Conservation (phyloP, 2,888 invertebrate genomes). For the Dolomedes plantarius region DNA sequence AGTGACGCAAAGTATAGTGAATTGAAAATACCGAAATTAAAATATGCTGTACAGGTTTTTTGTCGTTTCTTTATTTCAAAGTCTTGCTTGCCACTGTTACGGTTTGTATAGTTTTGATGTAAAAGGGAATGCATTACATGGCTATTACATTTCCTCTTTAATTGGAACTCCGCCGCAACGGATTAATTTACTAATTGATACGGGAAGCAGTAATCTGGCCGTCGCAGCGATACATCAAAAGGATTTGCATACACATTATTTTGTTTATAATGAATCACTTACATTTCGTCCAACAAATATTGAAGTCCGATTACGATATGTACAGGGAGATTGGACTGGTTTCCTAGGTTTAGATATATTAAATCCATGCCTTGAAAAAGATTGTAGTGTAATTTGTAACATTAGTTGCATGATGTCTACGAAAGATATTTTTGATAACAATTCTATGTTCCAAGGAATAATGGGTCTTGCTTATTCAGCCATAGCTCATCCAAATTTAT, state of each 20-base stretch:
- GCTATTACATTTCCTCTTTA: constrained; percentile 52
- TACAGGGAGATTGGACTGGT: constrained; percentile 81
- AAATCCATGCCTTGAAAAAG: constrained; percentile 77
- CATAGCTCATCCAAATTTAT: constrained; percentile 77
- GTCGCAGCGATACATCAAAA: constrained; percentile 80
- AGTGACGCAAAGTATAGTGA: no score
- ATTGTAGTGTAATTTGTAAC: constrained; percentile 78
- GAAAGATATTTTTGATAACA: constrained; percentile 81
- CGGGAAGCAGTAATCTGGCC: constrained; percentile 83
- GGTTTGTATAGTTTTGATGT: constrained; percentile 24
- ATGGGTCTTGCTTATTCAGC: constrained; percentile 81
- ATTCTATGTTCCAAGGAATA: constrained; percentile 82
- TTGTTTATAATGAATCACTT: constrained; percentile 77
- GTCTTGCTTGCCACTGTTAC: not conserved
- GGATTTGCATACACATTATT: constrained; percentile 77
- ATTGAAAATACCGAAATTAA: no score
- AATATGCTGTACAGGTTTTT: not conserved
- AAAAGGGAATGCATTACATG: constrained; percentile 51
- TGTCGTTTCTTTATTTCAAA: not conserved
- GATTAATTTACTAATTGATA: constrained; percentile 81
- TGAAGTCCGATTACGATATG: constrained; percentile 79
- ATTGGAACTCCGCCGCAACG: constrained; percentile 60
- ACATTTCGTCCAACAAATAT: constrained; percentile 76
- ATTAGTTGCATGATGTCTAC: constrained; percentile 81
- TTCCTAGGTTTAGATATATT: constrained; percentile 80